Conservation (phyloP, 2,113 vertebrate genomes). For the Austrofundulus limnaeus region DNA sequence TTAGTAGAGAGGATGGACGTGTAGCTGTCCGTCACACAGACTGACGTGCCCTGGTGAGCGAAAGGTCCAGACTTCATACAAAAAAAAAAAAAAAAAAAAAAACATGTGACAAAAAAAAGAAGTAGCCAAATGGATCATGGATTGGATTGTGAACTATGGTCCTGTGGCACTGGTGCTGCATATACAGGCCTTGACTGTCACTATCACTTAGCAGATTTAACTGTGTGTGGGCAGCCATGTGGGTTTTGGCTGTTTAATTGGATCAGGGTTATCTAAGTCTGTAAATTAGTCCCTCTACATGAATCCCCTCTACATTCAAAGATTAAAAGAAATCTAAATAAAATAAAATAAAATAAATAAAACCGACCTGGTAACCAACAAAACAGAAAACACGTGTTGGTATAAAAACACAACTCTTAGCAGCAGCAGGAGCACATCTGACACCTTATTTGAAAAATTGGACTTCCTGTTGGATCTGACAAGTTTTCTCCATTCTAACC, state of each 20-base stretch:
- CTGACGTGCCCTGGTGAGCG: slow-evolving; percentile 13
- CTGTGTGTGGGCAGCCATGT: slow-evolving; percentile 27
- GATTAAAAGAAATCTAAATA: slow-evolving; percentile 9
- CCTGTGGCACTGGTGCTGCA: slow-evolving; percentile 5
- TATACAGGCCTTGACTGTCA: not conserved
- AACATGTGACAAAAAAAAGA: slow-evolving; percentile 13
- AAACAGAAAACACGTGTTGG: not conserved
- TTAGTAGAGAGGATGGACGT: slow-evolving; percentile 8
- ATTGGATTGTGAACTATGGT: slow-evolving; percentile 23
- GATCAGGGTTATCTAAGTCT: slow-evolving; percentile 54
- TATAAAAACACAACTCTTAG: not conserved
- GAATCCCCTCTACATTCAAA: slow-evolving; percentile 5
- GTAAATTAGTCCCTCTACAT: slow-evolving; percentile 53
- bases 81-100: slow-evolving; percentile 29
- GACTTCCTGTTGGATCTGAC: slow-evolving; percentile 26
- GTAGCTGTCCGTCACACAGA: slow-evolving; percentile 60
- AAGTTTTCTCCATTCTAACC: slow-evolving; percentile 28
- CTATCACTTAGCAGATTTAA: slow-evolving; percentile 22
- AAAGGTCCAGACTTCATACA: slow-evolving; percentile 47
- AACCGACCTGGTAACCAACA: not conserved
- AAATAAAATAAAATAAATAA: not conserved
- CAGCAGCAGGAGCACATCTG: slow-evolving; percentile 9
- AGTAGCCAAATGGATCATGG: slow-evolving; percentile 23
- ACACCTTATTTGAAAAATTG: slow-evolving; percentile 12
- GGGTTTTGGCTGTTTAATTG: slow-evolving; percentile 56